Base-by-base conservation (phyloP, 1,140 invertebrate species). In the Drosophila varians region DNA sequence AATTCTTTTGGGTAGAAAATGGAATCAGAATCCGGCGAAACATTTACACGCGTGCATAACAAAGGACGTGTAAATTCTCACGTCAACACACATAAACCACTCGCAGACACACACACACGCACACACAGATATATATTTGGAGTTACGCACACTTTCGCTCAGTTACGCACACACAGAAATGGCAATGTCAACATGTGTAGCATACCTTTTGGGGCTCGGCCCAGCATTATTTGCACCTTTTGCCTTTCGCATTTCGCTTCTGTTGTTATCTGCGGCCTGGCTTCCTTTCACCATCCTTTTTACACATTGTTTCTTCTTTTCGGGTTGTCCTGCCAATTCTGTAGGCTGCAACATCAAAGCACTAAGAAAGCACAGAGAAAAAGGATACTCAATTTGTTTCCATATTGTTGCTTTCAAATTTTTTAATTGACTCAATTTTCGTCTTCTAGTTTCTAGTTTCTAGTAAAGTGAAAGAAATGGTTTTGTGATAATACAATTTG, bases 11-110 rank as follows among this genome's bases (percentile, higher is more conserved):
- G 46, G 46, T 28, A 14, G 28, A 36, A 53, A 62, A 36, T 38
- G 48, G 23, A 47, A 60, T 53, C 55, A 31, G 31, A 48, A 61
- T 52, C 47, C 47, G 40, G 47, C 47, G 77, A 75, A 77, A 75
- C 82, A 87, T 82, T 82, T 80, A 82, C 82, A 87, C 82, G 83
- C 82, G 79, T 87, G 77, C 73, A 87, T 79, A 87, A 86, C 79
- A 84, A 77, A 77, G 76, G 77, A 87, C 82, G 82, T 82, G 82
- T 77, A 87, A 87, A 87, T 82, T 80, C 73, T 87, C 80, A 87
- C 73, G 77, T 82, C 77, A 87, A 87, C 82, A 87, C 73, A 79
- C 77, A 77, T 62, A 51, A 60, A 40, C 66, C 52, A 74, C 55
- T 58, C 52, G 56, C 45, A 71, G 16, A 65, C 34, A 74, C 19